phyloP scores from a whole-genome alignment of 1,140 invertebrate species.

The Drosophila simulans region DNA sequence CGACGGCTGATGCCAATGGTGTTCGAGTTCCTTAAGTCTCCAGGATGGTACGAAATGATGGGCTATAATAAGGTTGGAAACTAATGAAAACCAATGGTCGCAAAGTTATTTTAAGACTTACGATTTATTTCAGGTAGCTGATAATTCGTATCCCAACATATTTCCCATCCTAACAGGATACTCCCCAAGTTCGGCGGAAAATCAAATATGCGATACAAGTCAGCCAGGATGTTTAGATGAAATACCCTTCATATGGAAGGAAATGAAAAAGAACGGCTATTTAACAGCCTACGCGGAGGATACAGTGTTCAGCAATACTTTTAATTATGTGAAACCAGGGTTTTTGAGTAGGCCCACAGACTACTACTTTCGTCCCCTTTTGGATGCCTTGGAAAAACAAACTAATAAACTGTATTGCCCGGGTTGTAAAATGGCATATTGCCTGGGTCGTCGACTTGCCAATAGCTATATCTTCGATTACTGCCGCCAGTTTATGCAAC shows the following conservation, averaged over 20 bases:
- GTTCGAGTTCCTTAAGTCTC: slow-evolving; percentile 33
- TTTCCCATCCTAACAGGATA: slow-evolving; percentile 90
- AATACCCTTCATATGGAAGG: slow-evolving; percentile 93
- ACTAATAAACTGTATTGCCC: slow-evolving; percentile 85
- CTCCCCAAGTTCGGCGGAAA: slow-evolving; percentile 84
- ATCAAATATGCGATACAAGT: slow-evolving; percentile 85
- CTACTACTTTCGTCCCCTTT: slow-evolving; percentile 92
- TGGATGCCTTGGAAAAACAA: slow-evolving; percentile 86
- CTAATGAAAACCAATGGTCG: too few species aligned
- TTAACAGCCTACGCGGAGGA: slow-evolving; percentile 93
- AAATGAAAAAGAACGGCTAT: slow-evolving; percentile 89
- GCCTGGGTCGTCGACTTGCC: slow-evolving; percentile 86
- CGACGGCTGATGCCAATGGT: slow-evolving; percentile 65
- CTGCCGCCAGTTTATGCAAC: slow-evolving; percentile 86
- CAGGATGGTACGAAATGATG: slow-evolving; percentile 62
- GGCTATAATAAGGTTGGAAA: slow-evolving; percentile 59
- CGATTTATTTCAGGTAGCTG: slow-evolving; percentile 86
- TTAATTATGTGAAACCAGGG: slow-evolving; percentile 91
- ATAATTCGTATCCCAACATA: slow-evolving; percentile 93
- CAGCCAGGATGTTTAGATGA: slow-evolving; percentile 85
- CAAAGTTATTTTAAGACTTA: too few species aligned
- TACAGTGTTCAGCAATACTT: slow-evolving; percentile 89
- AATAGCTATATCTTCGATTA: slow-evolving; percentile 87
- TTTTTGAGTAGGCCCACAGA: slow-evolving; percentile 92
- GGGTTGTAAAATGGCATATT: slow-evolving; percentile 66